phyloP scores from a whole-genome alignment of 64 coral and sea anemone species.

The Stylophora pistillata region DNA sequence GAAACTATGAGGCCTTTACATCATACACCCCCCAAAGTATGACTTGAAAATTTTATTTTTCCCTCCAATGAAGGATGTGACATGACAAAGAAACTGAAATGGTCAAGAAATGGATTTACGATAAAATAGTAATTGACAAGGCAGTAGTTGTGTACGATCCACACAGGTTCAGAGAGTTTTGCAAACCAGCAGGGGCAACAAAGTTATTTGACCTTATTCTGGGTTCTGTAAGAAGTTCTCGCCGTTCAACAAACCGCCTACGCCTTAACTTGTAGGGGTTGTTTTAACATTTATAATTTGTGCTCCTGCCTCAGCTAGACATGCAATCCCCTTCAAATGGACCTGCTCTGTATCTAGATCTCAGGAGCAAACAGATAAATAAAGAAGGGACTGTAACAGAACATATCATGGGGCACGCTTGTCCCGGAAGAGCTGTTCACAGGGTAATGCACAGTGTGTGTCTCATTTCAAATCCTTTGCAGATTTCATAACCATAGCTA shows the following conservation, averaged over 20 bases:
- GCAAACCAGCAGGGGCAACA: constrained; percentile 30
- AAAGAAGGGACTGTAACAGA: constrained; percentile 67
- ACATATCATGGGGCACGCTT: constrained; percentile 30
- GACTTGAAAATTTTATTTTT: background rate
- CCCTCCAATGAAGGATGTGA: constrained; percentile 9
- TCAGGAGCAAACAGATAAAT: constrained; percentile 35
- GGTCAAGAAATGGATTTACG: constrained; percentile 18
- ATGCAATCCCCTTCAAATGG: constrained; percentile 53
- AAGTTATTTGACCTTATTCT: constrained; percentile 44
- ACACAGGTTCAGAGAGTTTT: constrained; percentile 53
- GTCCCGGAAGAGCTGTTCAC: constrained; percentile 40
- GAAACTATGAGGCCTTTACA: too few species aligned
- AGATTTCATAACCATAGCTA: constrained; percentile 42
- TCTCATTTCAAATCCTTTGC: constrained; percentile 21
- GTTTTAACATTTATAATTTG: constrained; percentile 61
- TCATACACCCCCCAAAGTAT: too few species aligned
- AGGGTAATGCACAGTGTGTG: background rate
- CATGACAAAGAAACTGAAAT: too few species aligned
- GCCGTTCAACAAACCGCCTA: constrained; percentile 30
- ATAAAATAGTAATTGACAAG: constrained; percentile 2
- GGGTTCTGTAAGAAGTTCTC: constrained; percentile 8
- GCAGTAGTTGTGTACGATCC: constrained; percentile 29
- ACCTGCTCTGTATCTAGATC: constrained; percentile 21
- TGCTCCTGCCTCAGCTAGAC: constrained; percentile 44
- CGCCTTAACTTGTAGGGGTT: constrained; percentile 8